A percentile compares a stretch with the other conserved stretches of the same genome.
Conservation (phyloP, 2,888 invertebrate genomes). For the Torymus auratus region DNA sequence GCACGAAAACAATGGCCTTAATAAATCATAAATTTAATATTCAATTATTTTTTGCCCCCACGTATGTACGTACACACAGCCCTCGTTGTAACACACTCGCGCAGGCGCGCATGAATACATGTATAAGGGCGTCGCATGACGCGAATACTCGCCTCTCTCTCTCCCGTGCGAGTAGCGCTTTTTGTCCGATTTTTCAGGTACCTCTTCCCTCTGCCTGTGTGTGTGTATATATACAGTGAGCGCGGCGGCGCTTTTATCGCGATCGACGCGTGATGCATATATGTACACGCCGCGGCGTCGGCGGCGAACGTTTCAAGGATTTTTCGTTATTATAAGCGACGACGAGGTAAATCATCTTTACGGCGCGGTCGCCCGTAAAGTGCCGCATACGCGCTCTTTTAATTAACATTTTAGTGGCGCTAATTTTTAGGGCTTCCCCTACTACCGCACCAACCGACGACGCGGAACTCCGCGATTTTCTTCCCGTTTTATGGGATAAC, state of each 20-base stretch:
- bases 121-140: neutral
- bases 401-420: conserved; percentile 39
- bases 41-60: conserved; percentile 50
- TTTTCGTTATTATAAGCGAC: conserved; percentile 30
- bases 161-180: neutral
- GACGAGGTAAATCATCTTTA: conserved; percentile 50
- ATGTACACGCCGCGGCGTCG: neutral
- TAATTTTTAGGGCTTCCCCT: conserved; percentile 9
- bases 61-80: neutral
- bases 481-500: neutral
- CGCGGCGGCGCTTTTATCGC: conserved; percentile 37
- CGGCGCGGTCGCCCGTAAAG: neutral
- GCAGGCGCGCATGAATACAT: neutral
- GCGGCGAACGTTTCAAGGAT: conserved; percentile 26
- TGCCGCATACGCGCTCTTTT: conserved; percentile 21
- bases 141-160: too few species aligned
- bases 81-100: conserved; percentile 22
- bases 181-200: conserved; percentile 32
- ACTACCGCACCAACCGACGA: neutral
- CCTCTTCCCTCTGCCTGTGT: neutral
- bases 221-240: neutral
- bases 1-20: conserved; percentile 51
- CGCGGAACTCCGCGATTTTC: conserved; percentile 15
- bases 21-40: conserved; percentile 56
- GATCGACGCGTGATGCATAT: conserved; percentile 35